Evolutionary conservation across 2,888 invertebrate genomes (phyloP).

Genomic region (Agriotes lineatus): DNA sequence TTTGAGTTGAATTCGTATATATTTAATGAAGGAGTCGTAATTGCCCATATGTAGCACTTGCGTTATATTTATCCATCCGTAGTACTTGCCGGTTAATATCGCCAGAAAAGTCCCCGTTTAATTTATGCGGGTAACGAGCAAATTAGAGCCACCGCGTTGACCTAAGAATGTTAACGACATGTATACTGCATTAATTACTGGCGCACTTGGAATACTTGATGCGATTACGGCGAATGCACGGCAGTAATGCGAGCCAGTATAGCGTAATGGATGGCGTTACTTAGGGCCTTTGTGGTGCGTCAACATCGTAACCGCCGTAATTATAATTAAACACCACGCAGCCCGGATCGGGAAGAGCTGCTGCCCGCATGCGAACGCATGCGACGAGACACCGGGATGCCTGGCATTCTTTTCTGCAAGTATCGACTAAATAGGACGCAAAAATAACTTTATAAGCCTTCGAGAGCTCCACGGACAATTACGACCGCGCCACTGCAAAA

Average conservation of each 20-base stretch:
- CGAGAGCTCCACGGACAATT: not conserved
- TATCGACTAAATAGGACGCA: slow-evolving; percentile 4
- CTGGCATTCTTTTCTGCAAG: not conserved
- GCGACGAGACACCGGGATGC: not conserved
- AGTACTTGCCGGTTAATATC: too few species aligned
- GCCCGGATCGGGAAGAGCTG: slow-evolving; percentile 20
- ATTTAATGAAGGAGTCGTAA: too few species aligned
- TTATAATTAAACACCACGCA: slow-evolving; percentile 48
- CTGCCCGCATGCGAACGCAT: not conserved
- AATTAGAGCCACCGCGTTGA: slow-evolving; percentile 51
- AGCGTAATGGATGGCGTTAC: slow-evolving; percentile 57
- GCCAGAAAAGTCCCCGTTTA: slow-evolving; percentile 39
- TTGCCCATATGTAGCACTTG: too few species aligned
- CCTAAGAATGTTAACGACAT: slow-evolving; percentile 64
- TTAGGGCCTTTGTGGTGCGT: slow-evolving; percentile 53
- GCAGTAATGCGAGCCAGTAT: slow-evolving; percentile 55
- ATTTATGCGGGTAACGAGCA: slow-evolving; percentile 50
- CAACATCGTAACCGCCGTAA: slow-evolving; percentile 51
- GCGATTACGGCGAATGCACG: slow-evolving; percentile 60
- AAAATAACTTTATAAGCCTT: slow-evolving; percentile 9
- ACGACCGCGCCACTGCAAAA: too few species aligned
- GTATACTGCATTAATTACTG: slow-evolving; percentile 63
- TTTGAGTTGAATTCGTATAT: too few species aligned
- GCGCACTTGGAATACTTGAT: slow-evolving; percentile 62
- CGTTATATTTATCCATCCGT: too few species aligned